Conservation (phyloP, 2,888 invertebrate genomes). For the Bugula neritina region DNA sequence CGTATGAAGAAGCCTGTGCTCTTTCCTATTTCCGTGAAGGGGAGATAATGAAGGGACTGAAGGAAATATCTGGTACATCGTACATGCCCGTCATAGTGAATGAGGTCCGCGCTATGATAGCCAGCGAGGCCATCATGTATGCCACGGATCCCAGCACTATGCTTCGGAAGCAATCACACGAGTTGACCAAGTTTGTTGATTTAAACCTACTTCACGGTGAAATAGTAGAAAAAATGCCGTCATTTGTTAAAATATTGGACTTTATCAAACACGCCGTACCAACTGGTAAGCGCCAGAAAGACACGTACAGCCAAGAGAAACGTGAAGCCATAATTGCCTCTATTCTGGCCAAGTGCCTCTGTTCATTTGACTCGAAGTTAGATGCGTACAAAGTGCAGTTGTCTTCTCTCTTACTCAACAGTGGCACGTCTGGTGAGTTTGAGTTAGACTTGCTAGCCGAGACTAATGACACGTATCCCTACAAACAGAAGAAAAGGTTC, state of each 20-base stretch:
- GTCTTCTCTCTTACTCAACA: conserved; percentile 15
- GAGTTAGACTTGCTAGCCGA: conserved; percentile 13
- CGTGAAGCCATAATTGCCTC: conserved; percentile 20
- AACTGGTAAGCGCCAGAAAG: conserved; percentile 23
- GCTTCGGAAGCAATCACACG: conserved; percentile 4
- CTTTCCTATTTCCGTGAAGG: conserved; percentile 21
- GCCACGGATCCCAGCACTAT: background rate
- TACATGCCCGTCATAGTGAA: conserved; percentile 15
- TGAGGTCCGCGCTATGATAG: conserved; percentile 2
- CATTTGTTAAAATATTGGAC: conserved; percentile 20
- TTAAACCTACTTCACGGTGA: background rate
- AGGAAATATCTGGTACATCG: background rate
- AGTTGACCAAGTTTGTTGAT: background rate
- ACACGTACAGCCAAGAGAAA: conserved; percentile 9
- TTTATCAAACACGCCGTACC: conserved; percentile 21
- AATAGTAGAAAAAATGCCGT: conserved; percentile 17
- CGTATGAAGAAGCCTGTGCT: conserved; percentile 21
- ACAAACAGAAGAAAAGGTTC: conserved; percentile 16
- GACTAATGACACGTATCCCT: conserved; percentile 20
- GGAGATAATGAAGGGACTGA: conserved; percentile 23
- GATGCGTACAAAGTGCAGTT: conserved; percentile 25
- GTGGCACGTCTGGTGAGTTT: conserved; percentile 23
- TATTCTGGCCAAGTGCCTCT: conserved; percentile 3
- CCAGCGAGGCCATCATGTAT: conserved; percentile 25
- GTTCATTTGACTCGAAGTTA: conserved; percentile 15